Conservation (phyloP, 2,888 invertebrate species). For the Smittia sp. region DNA sequence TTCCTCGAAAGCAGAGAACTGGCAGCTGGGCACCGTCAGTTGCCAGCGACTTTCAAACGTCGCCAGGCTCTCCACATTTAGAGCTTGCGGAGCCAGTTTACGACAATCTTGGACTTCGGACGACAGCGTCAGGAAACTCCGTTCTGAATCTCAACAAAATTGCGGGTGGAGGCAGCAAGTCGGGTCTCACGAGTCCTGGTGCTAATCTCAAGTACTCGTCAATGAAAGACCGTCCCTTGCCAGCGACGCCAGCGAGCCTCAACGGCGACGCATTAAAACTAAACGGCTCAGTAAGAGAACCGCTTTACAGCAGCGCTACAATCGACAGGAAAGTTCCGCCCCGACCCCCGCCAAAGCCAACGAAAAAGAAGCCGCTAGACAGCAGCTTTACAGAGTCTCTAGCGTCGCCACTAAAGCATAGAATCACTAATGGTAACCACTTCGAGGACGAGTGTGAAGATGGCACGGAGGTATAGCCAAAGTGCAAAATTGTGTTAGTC, state of each 20-base stretch:
- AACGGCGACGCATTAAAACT: constrained; percentile 44
- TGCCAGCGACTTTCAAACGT: constrained; percentile 53
- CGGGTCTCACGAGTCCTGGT: constrained; percentile 42
- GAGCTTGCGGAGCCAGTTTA: constrained; percentile 74
- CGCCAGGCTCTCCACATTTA: constrained; percentile 52
- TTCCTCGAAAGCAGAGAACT: constrained; percentile 77
- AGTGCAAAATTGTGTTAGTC: constrained; percentile 31
- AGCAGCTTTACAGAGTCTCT: constrained; percentile 46
- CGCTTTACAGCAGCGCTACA: constrained; percentile 52
- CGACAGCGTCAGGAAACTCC: constrained; percentile 84
- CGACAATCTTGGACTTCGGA: constrained; percentile 79
- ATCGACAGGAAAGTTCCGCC: constrained; percentile 70
- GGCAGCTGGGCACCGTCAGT: constrained; percentile 75
- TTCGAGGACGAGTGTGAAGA: constrained; percentile 88
- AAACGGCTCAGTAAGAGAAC: constrained; percentile 53
- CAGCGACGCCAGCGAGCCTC: constrained; percentile 59
- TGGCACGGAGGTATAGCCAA: constrained; percentile 52
- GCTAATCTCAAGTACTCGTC: constrained; percentile 51
- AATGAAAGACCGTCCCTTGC: constrained; percentile 64
- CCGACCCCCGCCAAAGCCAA: constrained; percentile 78
- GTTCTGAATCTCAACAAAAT: constrained; percentile 73
- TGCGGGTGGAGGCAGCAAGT: constrained; percentile 49
- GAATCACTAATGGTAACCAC: constrained; percentile 64
- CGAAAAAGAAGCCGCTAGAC: constrained; percentile 64
- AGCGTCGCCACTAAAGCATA: background rate